phyloP scores from a whole-genome alignment of 1,140 invertebrate species.

The Trissolcus basalis region DNA sequence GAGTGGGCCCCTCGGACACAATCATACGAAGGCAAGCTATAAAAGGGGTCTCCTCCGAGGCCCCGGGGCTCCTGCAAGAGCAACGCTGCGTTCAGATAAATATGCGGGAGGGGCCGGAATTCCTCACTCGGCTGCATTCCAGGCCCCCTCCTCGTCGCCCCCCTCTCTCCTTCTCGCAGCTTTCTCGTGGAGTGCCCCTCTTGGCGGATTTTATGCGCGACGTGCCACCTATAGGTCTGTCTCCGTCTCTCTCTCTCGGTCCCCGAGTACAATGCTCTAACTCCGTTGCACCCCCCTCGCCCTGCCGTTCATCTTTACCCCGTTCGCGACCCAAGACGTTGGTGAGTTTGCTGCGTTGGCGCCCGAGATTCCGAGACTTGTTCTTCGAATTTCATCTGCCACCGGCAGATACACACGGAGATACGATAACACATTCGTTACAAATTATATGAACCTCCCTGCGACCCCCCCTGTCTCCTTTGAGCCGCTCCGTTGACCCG shows the following conservation, averaged over 20 bases:
- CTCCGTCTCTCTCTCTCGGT: conserved; percentile 21
- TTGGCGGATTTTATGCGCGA: conserved; percentile 47
- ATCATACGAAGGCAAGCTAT: conserved; percentile 62
- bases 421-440: conserved; percentile 53
- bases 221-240: conserved; percentile 41
- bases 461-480: background rate
- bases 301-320: conserved; percentile 27
- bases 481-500: background rate
- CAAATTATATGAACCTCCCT: conserved; percentile 38
- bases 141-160: conserved; percentile 55
- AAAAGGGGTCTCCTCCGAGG: conserved; percentile 69
- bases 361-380: conserved; percentile 40
- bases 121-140: conserved; percentile 76
- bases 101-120: conserved; percentile 77
- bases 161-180: conserved; percentile 26
- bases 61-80: conserved; percentile 58
- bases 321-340: conserved; percentile 44
- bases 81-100: conserved; percentile 72
- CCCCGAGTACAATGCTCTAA: conserved; percentile 33
- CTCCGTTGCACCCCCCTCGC: conserved; percentile 12
- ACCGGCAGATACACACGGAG: conserved; percentile 39
- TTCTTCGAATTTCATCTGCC: conserved; percentile 33
- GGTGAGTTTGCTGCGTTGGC: conserved; percentile 34
- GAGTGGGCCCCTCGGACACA: conserved; percentile 36
- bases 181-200: conserved; percentile 27